These are phyloP conservation scores for Champsocephalus gunnari DNA, from an alignment of 2,797 vertebrate species.

Conservation along the genomic window DNA sequence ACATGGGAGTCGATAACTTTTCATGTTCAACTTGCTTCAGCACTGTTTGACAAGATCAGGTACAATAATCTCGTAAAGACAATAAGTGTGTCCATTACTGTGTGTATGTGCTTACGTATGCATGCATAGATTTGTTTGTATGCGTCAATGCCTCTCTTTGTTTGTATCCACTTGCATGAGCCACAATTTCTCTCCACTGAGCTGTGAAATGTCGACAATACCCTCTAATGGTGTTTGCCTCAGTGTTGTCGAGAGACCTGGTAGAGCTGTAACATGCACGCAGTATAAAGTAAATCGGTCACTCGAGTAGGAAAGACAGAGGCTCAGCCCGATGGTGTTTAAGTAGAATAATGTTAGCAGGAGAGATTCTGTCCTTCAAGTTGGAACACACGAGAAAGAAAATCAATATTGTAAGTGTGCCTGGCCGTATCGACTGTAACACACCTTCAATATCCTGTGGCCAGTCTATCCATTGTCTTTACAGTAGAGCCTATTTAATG, in stretches of 20 bases:
- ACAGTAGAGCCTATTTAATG: slow-evolving; percentile 24
- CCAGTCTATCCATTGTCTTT: slow-evolving; percentile 41
- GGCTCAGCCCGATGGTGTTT: slow-evolving; percentile 21
- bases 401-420: slow-evolving; percentile 65
- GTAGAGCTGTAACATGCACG: slow-evolving; percentile 26
- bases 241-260: slow-evolving; percentile 34
- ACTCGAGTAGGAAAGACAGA: background rate
- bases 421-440: slow-evolving; percentile 55
- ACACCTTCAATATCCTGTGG: slow-evolving; percentile 38
- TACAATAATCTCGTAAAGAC: background rate
- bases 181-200: slow-evolving; percentile 57
- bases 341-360: slow-evolving; percentile 50
- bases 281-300: slow-evolving; percentile 6
- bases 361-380: slow-evolving; percentile 46
- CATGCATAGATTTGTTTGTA: slow-evolving; percentile 19
- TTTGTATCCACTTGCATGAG: slow-evolving; percentile 57
- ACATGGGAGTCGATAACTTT: slow-evolving; percentile 3
- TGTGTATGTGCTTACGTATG: slow-evolving; percentile 19
- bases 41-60: slow-evolving; percentile 3
- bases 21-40: slow-evolving; percentile 17
- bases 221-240: slow-evolving; percentile 46
- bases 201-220: slow-evolving; percentile 60
- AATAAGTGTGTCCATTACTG: slow-evolving; percentile 9
- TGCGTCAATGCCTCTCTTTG: slow-evolving; percentile 25
- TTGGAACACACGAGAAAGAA: slow-evolving; percentile 37